phyloP scores from a whole-genome alignment of 2,797 vertebrate species.

The Helarctos malayanus region DNA sequence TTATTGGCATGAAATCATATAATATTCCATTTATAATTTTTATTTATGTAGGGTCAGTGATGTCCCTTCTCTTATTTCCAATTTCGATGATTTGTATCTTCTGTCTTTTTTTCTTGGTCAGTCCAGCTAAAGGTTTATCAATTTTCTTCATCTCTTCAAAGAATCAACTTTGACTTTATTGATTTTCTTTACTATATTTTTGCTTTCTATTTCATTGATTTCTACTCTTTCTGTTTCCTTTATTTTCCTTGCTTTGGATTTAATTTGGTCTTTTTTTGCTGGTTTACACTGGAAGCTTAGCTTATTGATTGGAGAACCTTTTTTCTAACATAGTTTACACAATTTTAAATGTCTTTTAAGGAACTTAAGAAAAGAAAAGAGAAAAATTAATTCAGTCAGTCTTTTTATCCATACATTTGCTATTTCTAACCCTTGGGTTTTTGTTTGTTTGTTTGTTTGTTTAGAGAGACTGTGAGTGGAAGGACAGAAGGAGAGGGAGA shows the following conservation, averaged over 20 bases:
- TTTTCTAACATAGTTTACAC: not conserved
- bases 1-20: not conserved
- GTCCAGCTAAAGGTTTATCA: not conserved
- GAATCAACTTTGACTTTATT: not conserved
- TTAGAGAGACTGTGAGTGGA: not conserved
- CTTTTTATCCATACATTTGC: slow-evolving; percentile 36
- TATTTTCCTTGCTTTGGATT: not conserved
- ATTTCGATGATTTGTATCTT: not conserved
- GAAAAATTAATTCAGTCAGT: not conserved
- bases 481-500: not conserved
- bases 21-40: not conserved
- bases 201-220: not conserved
- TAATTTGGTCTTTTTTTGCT: not conserved
- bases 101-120: not conserved
- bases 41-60: not conserved
- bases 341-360: slow-evolving; percentile 49
- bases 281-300: not conserved
- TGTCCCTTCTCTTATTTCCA: not conserved
- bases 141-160: not conserved
- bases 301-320: not conserved
- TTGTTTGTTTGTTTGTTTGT: not conserved
- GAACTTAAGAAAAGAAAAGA: not conserved
- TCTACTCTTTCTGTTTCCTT: not conserved
- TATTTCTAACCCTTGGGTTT: not conserved
- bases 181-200: not conserved